phyloP scores from a whole-genome alignment of 2,888 invertebrate species.

The Cantharis nigra region DNA sequence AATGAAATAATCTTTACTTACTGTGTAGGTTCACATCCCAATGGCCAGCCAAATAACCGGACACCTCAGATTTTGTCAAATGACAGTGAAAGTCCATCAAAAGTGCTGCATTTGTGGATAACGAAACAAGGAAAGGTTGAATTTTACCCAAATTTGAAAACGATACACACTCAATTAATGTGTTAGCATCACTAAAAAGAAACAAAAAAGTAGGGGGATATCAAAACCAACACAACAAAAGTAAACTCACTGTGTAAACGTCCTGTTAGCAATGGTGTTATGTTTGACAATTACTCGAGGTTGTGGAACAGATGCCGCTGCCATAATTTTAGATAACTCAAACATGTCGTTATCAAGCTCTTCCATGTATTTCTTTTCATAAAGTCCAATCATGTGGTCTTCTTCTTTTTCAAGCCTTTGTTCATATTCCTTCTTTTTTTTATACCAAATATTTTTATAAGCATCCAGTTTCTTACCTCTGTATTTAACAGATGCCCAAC shows the following conservation, averaged over 20 bases:
- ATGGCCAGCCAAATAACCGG: conserved; percentile 93
- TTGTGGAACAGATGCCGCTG: conserved; percentile 48
- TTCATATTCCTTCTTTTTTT: conserved; percentile 60
- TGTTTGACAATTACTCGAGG: conserved; percentile 75
- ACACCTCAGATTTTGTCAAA: conserved; percentile 90
- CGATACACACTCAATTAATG: conserved; percentile 85
- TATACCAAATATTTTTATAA: conserved; percentile 84
- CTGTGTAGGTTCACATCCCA: conserved; percentile 95
- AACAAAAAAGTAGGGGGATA: background rate
- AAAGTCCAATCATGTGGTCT: conserved; percentile 25
- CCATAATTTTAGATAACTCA: conserved; percentile 26
- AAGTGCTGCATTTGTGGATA: conserved; percentile 84
- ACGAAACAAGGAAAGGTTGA: conserved; percentile 88
- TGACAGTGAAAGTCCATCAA: conserved; percentile 94
- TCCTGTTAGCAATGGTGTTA: conserved; percentile 74
- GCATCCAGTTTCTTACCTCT: conserved; percentile 86
- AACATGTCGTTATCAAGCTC: conserved; percentile 21
- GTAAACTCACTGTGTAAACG: conserved; percentile 73
- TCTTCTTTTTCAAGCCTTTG: conserved; percentile 47
- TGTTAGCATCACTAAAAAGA: conserved; percentile 77
- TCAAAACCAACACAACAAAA: background rate
- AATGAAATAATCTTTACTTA: conserved; percentile 57
- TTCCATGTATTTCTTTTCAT: conserved; percentile 20
- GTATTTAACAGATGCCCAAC: conserved; percentile 91
- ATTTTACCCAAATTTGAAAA: conserved; percentile 87